Evolutionary conservation across 2,797 vertebrate species (phyloP), one percentile per base, ranked within the genome.

Genomic region (Eulemur mongoz): DNA sequence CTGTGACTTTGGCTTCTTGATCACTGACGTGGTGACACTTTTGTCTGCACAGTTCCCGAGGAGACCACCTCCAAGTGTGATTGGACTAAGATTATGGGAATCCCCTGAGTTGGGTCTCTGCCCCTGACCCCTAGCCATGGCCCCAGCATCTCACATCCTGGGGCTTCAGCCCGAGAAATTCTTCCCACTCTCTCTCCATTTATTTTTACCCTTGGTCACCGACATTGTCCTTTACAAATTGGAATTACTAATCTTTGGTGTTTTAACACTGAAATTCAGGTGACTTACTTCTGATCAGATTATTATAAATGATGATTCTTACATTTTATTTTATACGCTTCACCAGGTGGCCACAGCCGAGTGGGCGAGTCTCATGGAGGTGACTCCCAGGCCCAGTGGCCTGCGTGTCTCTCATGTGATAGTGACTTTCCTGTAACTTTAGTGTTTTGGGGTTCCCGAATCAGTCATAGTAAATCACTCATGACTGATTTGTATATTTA

Each of bases 101-200:
- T 5, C 75, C 14, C 2, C 18, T n/a, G 50, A 40, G 0, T 38
- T 8, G 59, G 15, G 10, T 57, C 32, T 85, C 45, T 50, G 43
- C 0, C 13, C 40, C 40, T 12, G 1, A 10, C 1, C n/a, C 11
- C 40, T 59, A 63, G 32, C 50, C 0, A 0, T n/a, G 3, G 4
- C 32, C 10, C 2, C 13, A 83, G 63, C 0, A 1, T 2, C 7
- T 38, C 2, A 14, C 17, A 13, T 12, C 30, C 27, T 7, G 17
- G 27, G n/a, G 4, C 6, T 83, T 54, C 35, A 59, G 27, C 57
- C 9, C 8, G 15, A 32, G 57, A 93, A 85, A 54, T 7, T 23
- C 7, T 30, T n/a, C 40, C 40, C 12, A 54, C 4, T 7, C 15
- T 78, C 20, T 35, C 38, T 23, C 35, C 25, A n/a, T n/a, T 43